Base-by-base conservation (phyloP, 2,113 vertebrate genomes). In the Puffinus mauretanicus region DNA sequence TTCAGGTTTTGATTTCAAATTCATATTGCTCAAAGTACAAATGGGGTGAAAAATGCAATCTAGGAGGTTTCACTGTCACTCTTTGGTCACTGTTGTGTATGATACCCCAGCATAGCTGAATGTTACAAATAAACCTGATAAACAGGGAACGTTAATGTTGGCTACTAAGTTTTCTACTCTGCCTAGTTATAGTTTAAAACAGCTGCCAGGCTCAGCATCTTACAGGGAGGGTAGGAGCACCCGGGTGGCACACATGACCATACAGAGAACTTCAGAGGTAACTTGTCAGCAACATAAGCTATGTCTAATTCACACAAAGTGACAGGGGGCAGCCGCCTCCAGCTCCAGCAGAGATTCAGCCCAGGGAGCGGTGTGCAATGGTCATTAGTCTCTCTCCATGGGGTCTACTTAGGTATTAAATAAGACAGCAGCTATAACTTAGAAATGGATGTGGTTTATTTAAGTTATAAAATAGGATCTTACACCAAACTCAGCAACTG, bases 241-340 rank as follows among this genome's bases (percentile, higher is more conserved):
- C 42, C 1, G 0, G 38, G 29, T 30, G 36, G 76, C 17, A 40
- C 29, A 19, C 1, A 2, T 1, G 1, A 24, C 34, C 32, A 7
- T 2, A 15, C 10, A 46, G 47, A 32, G 26, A 64, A n/a, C 17
- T 21, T 57, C 25, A 55, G 52, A 60, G 65, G 51, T 9, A 42
- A 67, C 42, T 29, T 49, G 46, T 24, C 38, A 62, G 87, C 77
- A 87, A 42, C 38, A 22, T 10, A 17, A 62, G 30, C 36, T 27
- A 7, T 34, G 19, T 27, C 46, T 34, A 34, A 49, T 18, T 72
- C 42, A 16, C 15, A 40, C 57, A 8, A 44, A 77, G 67, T 1
- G 72, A 57, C 2, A 3, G 79, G 54, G 26, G 16, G 82, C 82
- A 82, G 85, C 92, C 88, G 90, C 88, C 65, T 42, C 54, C 80